Evolutionary conservation across 2,113 vertebrate genomes (phyloP).

Genomic region (Micromys minutus): DNA sequence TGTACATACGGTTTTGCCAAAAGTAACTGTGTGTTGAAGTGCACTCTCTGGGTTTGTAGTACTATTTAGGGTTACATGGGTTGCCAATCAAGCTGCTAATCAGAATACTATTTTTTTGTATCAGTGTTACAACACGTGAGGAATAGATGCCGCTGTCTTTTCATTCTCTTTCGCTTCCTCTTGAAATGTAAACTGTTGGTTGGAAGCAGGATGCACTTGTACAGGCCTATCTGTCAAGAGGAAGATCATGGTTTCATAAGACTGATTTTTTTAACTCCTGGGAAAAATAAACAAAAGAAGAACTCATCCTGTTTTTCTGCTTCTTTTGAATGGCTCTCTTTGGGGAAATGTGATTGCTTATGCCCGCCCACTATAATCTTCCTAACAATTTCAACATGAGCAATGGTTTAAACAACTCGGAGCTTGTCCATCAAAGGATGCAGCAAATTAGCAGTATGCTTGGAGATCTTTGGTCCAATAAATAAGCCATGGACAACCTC

Average conservation of each 20-base stretch:
- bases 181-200: constrained; percentile 77
- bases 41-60: constrained; percentile 86
- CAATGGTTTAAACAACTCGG: not conserved
- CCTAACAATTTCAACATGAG: not conserved
- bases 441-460: not conserved
- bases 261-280: constrained; percentile 67
- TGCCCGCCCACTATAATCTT: not conserved
- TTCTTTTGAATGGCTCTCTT: constrained; percentile 56
- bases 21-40: constrained; percentile 87
- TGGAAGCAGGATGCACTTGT: constrained; percentile 76
- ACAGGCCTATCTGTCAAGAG: constrained; percentile 70
- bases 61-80: constrained; percentile 86
- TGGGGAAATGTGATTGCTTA: not conserved
- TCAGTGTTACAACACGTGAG: constrained; percentile 84
- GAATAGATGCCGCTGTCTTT: constrained; percentile 71
- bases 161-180: constrained; percentile 77
- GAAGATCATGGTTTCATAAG: constrained; percentile 78
- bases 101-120: constrained; percentile 89
- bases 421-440: not conserved
- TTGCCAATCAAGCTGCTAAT: constrained; percentile 88
- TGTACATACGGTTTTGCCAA: constrained; percentile 88
- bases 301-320: constrained; percentile 54
- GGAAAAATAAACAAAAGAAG: constrained; percentile 78
- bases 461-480: not conserved
- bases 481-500: not conserved